Percentiles rank a stretch among this genome's conserved stretches.
phyloP scores from a whole-genome alignment of 2,797 vertebrate genomes.

The Saxicola maurus region DNA sequence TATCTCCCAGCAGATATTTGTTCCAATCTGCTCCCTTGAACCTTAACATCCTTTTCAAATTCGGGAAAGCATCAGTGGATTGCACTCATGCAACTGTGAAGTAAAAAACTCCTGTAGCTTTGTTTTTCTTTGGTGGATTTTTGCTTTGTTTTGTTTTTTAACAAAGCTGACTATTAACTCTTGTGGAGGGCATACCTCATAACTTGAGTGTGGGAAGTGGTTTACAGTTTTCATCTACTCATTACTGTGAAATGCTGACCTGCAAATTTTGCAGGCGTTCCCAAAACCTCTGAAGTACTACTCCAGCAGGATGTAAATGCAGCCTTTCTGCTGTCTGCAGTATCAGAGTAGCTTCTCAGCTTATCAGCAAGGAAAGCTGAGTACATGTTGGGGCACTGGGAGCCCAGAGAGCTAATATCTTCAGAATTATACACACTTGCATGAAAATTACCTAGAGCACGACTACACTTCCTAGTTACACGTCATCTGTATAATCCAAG shows the following conservation, averaged over 20 bases:
- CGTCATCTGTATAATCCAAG: not conserved
- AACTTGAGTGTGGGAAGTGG: not conserved
- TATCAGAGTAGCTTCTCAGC: not conserved
- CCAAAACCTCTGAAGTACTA: conserved; percentile 1
- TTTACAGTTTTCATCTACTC: conserved; percentile 20
- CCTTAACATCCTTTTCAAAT: not conserved
- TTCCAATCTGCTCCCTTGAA: not conserved
- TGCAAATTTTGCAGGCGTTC: not conserved
- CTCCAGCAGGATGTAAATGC: conserved; percentile 14
- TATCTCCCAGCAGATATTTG: not conserved
- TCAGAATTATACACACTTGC: not conserved
- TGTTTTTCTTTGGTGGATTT: not conserved
- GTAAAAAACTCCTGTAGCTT: not conserved
- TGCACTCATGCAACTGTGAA: not conserved
- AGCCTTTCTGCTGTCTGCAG: fast-evolving
- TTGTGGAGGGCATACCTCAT: not conserved
- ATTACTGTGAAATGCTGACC: conserved; percentile 36
- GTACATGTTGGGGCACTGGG: not conserved
- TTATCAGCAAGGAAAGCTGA: not conserved
- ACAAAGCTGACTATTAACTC: not conserved
- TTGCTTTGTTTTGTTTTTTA: not conserved
- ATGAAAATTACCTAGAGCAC: not conserved
- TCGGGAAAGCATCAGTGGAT: not conserved
- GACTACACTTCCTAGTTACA: not conserved
- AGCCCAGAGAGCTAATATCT: not conserved